Evolutionary conservation across 2,797 vertebrate species (phyloP), one percentile per base, ranked within the genome.

Genomic region (Melanotaenia parkinsoni): DNA sequence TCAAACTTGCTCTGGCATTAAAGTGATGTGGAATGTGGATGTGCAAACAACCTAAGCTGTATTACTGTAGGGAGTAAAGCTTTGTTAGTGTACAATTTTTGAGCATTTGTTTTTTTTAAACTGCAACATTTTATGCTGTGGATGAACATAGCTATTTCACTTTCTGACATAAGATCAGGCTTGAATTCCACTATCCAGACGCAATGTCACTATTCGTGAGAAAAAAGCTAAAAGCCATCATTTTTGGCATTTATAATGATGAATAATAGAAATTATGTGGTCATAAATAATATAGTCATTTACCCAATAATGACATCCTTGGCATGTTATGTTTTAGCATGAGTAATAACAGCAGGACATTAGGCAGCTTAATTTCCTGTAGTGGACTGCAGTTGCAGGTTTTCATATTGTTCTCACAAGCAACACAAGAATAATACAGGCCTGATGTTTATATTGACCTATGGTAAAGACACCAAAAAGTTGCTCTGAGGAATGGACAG

Each of bases 401-500:
- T 70, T 24, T 73, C 63, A 72, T 9, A n/a, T 38, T 40, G 38
- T 66, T 75, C 58, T 57, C 47, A 18, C 58, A 69, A 61, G 50
- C 77, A 71, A 74, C 80, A 66, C 45, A 82, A 54, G 64, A 72
- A 54, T 67, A 77, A 54, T 40, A 13, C 35, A 75, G 61, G 12
- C 47, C 70, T 61, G 53, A n/a, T 80, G 67, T 82, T 86, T 80
- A 66, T 84, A 63, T 82, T 65, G 30, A 57, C 43, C 58, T 5
- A 28, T 33, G 73, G 64, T 40, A 28, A 28, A 28, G 28, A 28
- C 28, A 28, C 28, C 28, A 28, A 28, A 37, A 70, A 78, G 74
- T 79, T 58, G 45, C 32, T 7, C 10, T 30, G 30, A 77, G 65
- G 47, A 72, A 32, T 54, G 57, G 47, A 61, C n/a, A 69, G 70